Evolutionary conservation across 2,888 invertebrate genomes (phyloP).

Genomic region (Norana najaformis): DNA sequence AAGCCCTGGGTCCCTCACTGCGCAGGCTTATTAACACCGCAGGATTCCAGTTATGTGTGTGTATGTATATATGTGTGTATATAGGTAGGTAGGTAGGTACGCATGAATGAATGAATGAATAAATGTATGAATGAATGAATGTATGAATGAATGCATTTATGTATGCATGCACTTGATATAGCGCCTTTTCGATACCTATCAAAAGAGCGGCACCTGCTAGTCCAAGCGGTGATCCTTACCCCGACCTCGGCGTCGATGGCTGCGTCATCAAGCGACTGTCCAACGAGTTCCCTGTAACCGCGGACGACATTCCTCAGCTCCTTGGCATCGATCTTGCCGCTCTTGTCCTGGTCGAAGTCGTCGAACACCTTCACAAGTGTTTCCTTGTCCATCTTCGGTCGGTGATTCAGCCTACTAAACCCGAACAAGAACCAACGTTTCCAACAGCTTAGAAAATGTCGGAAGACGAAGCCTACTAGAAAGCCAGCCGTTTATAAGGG

Average conservation of each 20-base stretch:
- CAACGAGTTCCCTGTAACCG: constrained; percentile 14
- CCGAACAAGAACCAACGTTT: not conserved
- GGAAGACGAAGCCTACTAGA: not conserved
- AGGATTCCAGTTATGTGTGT: no score
- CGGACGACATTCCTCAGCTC: constrained; percentile 30
- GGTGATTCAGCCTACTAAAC: not conserved
- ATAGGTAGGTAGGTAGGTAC: no score
- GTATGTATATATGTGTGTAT: no score
- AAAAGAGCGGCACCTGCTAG: no score
- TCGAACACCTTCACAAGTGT: constrained; percentile 31
- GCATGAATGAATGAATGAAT: no score
- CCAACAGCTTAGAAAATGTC: not conserved
- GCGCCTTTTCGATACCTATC: no score
- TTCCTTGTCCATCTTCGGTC: constrained; percentile 7
- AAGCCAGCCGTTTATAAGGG: not conserved
- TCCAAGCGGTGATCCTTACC: no score
- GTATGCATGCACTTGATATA: no score
- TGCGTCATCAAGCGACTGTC: not conserved
- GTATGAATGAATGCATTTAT: no score
- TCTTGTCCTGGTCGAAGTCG: constrained; percentile 30
- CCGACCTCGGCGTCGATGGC: not conserved
- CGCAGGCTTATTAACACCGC: no score
- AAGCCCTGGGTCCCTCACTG: no score
- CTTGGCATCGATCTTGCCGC: constrained; percentile 28
- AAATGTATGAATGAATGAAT: no score